Evolutionary conservation across 1,140 invertebrate species (phyloP).

Genomic region (Aradophagus sp.): DNA sequence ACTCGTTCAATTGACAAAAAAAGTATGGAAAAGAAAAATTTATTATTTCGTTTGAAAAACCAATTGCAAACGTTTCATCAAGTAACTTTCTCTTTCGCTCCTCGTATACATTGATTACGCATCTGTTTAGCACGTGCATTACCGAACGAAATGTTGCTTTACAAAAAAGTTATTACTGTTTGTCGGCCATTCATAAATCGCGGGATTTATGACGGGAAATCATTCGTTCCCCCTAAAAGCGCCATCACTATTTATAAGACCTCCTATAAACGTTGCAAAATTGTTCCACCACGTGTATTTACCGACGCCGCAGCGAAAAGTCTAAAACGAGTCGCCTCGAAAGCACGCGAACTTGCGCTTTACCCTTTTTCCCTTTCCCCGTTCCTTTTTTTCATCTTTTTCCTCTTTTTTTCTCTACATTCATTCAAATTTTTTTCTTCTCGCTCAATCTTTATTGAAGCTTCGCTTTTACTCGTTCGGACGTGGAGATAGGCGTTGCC

Average conservation of each 20-base stretch:
- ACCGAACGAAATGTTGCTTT: slow-evolving; percentile 12
- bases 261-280: background rate
- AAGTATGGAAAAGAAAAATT: no score
- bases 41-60: slow-evolving; percentile 8
- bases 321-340: no score
- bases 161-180: slow-evolving; percentile 35
- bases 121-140: slow-evolving; percentile 40
- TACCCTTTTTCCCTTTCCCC: no score
- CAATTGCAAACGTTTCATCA: slow-evolving; percentile 33
- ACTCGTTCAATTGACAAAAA: no score
- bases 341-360: no score
- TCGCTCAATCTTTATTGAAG: background rate
- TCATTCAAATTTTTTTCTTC: no score
- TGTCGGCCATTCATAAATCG: slow-evolving; percentile 30
- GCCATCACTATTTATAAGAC: slow-evolving; percentile 23
- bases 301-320: no score
- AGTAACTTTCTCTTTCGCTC: slow-evolving; percentile 23
- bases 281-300: background rate
- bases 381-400: no score
- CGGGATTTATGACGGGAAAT: slow-evolving; percentile 13
- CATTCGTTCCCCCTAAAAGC: slow-evolving; percentile 1
- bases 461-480: slow-evolving; percentile 18
- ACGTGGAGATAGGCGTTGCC: slow-evolving; percentile 33
- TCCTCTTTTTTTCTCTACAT: no score
- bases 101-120: slow-evolving; percentile 14